These are phyloP conservation scores for Speoplatyrhinus poulsoni DNA, from an alignment of 2,113 vertebrate genomes.

Conservation along the genomic window DNA sequence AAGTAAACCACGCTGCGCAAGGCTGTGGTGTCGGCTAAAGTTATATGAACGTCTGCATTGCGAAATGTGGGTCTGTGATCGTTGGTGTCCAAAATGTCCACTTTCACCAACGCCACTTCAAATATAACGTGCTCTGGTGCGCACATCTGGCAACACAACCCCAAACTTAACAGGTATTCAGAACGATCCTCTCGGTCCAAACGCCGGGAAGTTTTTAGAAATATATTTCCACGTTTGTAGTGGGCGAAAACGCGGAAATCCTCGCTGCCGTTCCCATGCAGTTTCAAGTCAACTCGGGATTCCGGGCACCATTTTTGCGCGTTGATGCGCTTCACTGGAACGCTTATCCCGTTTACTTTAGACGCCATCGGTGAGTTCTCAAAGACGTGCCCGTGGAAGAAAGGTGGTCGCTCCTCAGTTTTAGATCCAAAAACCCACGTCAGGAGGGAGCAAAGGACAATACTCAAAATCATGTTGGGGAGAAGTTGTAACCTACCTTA, in stretches of 20 bases:
- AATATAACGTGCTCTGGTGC: conserved; percentile 44
- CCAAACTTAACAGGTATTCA: conserved; percentile 77
- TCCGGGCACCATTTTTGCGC: conserved; percentile 81
- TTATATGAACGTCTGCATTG: conserved; percentile 65
- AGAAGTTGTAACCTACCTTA: conserved; percentile 14
- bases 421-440: conserved; percentile 63
- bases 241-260: conserved; percentile 82
- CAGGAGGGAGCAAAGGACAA: conserved; percentile 67
- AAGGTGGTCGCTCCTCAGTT: conserved; percentile 63
- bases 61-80: conserved; percentile 82
- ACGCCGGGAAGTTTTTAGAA: conserved; percentile 77
- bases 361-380: conserved; percentile 85
- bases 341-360: conserved; percentile 81
- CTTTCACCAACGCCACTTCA: conserved; percentile 77
- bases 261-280: conserved; percentile 79
- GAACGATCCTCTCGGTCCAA: conserved; percentile 82
- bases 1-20: conserved; percentile 78
- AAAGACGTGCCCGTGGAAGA: conserved; percentile 82
- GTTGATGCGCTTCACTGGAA: conserved; percentile 80
- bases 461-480: conserved; percentile 71
- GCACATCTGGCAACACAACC: conserved; percentile 77
- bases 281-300: conserved; percentile 76
- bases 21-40: conserved; percentile 83
- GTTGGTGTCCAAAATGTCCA: conserved; percentile 86
- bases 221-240: conserved; percentile 78